Evolutionary conservation across 2,888 invertebrate genomes (phyloP).

Genomic region (Dinocampus coccinellae): DNA sequence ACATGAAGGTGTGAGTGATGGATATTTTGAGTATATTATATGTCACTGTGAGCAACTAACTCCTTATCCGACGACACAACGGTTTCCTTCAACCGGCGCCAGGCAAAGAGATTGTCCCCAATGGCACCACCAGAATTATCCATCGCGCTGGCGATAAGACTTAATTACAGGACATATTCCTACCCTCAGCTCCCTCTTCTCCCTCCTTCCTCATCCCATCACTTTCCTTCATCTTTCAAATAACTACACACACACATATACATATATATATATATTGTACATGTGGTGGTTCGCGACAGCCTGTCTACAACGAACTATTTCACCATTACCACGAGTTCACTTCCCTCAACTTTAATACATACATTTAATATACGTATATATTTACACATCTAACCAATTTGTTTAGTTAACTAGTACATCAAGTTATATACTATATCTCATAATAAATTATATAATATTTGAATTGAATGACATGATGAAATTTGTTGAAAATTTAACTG

Average conservation of each 20-base stretch:
- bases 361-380: not conserved
- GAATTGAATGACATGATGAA: not conserved
- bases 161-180: conserved; percentile 33
- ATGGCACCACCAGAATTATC: conserved; percentile 33
- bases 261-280: not conserved
- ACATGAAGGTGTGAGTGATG: not conserved
- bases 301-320: not conserved
- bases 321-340: not conserved
- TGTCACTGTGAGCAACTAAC: not conserved
- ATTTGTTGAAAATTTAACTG: not conserved
- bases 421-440: not conserved
- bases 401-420: not conserved
- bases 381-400: conserved; percentile 1
- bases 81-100: conserved; percentile 13
- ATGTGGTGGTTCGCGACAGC: not conserved
- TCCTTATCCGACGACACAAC: conserved; percentile 32
- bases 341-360: not conserved
- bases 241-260: too few relatives aligned
- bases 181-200: too few relatives aligned
- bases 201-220: not conserved
- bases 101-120: conserved; percentile 27
- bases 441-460: not conserved
- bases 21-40: not conserved
- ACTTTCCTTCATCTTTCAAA: not conserved
- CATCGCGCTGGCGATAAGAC: conserved; percentile 36